Evolutionary conservation across 2,888 invertebrate species (phyloP).

Genomic region (Plebejus argus): DNA sequence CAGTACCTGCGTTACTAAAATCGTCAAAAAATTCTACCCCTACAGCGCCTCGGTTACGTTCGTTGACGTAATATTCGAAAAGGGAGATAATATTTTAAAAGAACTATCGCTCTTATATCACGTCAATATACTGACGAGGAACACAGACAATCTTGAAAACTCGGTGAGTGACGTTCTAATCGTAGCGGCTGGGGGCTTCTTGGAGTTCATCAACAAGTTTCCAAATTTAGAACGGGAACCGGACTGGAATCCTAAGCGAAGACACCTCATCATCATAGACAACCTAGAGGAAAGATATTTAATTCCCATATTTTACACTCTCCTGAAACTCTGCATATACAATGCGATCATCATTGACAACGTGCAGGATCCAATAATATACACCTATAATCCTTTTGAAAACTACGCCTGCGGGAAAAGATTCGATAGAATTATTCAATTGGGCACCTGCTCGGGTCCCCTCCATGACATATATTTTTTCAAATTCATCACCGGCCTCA

Average conservation of each 20-base stretch:
- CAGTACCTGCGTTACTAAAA: conserved; percentile 33
- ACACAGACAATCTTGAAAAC: neutral
- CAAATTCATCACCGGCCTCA: conserved; percentile 51
- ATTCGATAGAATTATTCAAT: conserved; percentile 50
- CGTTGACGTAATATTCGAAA: conserved; percentile 37
- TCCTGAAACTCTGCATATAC: conserved; percentile 49
- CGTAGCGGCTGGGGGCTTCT: conserved; percentile 43
- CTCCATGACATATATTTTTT: conserved; percentile 46
- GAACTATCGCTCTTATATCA: conserved; percentile 33
- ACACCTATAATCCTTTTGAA: conserved; percentile 60
- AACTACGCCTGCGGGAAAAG: conserved; percentile 60
- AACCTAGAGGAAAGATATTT: conserved; percentile 43
- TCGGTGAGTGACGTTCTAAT: conserved; percentile 48
- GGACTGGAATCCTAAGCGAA: conserved; percentile 54
- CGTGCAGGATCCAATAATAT: conserved; percentile 48
- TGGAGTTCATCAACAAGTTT: conserved; percentile 43
- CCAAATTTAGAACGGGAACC: conserved; percentile 44
- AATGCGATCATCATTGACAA: conserved; percentile 53
- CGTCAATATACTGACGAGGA: conserved; percentile 32
- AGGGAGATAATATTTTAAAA: conserved; percentile 37
- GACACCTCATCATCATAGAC: conserved; percentile 51
- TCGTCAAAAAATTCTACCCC: conserved; percentile 36
- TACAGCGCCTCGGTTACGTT: conserved; percentile 36
- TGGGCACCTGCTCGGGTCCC: conserved; percentile 52
- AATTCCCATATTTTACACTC: conserved; percentile 49